Evolutionary conservation across 2,888 invertebrate species (phyloP).

Genomic region (Autographa gamma): DNA sequence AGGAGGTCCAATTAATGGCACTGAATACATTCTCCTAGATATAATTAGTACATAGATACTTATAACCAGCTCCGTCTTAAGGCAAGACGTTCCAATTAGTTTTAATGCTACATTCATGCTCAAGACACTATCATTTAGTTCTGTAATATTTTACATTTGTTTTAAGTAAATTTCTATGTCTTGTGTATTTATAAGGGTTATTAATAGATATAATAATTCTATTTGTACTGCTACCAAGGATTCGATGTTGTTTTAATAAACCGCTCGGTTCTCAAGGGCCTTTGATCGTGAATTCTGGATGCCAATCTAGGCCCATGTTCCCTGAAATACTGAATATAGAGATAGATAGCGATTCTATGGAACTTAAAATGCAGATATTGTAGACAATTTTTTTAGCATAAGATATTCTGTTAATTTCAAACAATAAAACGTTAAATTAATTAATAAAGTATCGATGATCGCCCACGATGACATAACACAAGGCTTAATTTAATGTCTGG

Average conservation of each 20-base stretch:
- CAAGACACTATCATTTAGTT: background rate
- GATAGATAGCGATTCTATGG: too few relatives aligned
- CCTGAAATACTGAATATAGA: too few relatives aligned
- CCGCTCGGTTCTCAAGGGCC: background rate
- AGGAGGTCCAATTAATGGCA: slow-evolving; percentile 64
- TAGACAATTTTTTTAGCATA: too few relatives aligned
- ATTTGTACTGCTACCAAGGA: background rate
- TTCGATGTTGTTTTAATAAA: slow-evolving; percentile 4
- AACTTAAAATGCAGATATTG: too few relatives aligned
- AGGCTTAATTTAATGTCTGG: too few relatives aligned
- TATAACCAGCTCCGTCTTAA: slow-evolving; percentile 46
- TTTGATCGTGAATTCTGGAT: background rate
- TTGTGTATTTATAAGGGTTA: background rate
- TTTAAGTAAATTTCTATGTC: slow-evolving; percentile 1
- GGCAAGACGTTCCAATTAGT: slow-evolving; percentile 32
- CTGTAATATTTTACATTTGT: background rate
- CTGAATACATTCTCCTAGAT: slow-evolving; percentile 59
- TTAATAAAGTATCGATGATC: too few relatives aligned
- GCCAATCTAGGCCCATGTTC: background rate
- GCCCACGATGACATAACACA: too few relatives aligned
- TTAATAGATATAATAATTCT: background rate
- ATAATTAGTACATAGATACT: slow-evolving; percentile 39
- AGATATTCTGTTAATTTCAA: too few relatives aligned
- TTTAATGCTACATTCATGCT: background rate
- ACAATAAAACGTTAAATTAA: too few relatives aligned